Evolutionary conservation across 2,888 invertebrate species (phyloP).

Genomic region (Diogma glabrata): DNA sequence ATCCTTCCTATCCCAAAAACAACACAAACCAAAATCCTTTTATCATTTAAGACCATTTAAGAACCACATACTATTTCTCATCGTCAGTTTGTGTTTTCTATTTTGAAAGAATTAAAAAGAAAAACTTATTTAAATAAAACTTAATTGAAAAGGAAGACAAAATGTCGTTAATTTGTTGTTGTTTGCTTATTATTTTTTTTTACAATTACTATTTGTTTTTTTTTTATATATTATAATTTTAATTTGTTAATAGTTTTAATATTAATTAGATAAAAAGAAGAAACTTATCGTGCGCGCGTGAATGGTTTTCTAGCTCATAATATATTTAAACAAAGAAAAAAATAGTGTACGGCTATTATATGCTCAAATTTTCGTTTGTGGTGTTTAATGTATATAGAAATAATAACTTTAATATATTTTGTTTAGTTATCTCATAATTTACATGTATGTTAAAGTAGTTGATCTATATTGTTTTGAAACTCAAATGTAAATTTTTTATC

Average conservation of each 20-base stretch:
- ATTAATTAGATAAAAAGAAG: background rate
- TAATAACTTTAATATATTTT: background rate
- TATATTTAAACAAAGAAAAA: no score
- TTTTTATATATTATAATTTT: background rate
- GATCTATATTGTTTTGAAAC: no score
- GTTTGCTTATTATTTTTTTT: constrained; percentile 7
- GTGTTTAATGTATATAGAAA: no score
- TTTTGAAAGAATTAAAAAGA: background rate
- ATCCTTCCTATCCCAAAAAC: background rate
- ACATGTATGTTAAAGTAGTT: no score
- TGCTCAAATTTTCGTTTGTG: no score
- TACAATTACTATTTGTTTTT: background rate
- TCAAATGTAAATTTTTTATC: no score
- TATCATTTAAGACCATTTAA: constrained; percentile 4
- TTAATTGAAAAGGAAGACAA: constrained; percentile 6
- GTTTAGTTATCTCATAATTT: background rate
- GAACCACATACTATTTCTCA: background rate
- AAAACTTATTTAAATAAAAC: constrained; percentile 11
- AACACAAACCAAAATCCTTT: background rate
- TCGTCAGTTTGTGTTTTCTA: constrained; percentile 9
- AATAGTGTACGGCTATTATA: no score
- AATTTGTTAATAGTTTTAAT: background rate
- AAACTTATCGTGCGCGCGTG: no score
- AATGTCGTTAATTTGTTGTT: constrained; percentile 7
- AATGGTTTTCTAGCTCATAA: no score